A percentile compares a stretch with the other conserved stretches of the same genome.
These are phyloP conservation scores for Aplodontia rufa DNA, from an alignment of 2,113 vertebrate species.

Conservation along the genomic window DNA sequence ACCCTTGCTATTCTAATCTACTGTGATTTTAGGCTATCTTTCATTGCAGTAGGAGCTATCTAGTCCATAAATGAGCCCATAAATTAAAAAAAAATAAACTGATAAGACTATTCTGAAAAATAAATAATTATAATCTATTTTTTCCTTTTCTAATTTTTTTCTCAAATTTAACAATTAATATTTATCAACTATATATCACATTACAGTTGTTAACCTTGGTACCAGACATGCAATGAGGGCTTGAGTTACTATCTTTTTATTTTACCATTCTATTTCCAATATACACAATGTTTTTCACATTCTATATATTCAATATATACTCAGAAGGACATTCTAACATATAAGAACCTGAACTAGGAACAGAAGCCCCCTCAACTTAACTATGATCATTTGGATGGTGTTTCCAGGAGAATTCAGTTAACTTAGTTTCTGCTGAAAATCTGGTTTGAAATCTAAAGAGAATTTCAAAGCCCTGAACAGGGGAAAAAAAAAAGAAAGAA, in stretches of 20 bases:
- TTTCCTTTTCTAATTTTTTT: background rate
- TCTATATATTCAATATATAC: background rate
- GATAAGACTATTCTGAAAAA: background rate
- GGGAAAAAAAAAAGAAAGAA: background rate
- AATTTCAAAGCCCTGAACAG: background rate
- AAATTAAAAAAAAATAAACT: background rate
- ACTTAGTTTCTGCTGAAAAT: background rate
- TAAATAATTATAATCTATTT: background rate
- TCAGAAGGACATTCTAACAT: background rate
- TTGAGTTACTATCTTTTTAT: background rate
- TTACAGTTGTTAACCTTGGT: background rate
- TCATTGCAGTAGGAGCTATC: background rate
- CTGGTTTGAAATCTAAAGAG: background rate
- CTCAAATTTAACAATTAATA: background rate
- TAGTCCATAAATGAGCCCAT: background rate
- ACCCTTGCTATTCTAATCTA: background rate
- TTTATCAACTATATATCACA: background rate
- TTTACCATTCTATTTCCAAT: background rate
- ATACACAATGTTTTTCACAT: background rate
- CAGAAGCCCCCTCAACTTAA: background rate
- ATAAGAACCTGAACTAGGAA: background rate
- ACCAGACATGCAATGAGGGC: background rate
- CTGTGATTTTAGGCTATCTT: background rate
- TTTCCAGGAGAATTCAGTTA: background rate
- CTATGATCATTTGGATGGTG: no score